These are phyloP conservation scores for Acanthosepion esculentum DNA, from an alignment of 2,888 invertebrate species.

Conservation along the genomic window DNA sequence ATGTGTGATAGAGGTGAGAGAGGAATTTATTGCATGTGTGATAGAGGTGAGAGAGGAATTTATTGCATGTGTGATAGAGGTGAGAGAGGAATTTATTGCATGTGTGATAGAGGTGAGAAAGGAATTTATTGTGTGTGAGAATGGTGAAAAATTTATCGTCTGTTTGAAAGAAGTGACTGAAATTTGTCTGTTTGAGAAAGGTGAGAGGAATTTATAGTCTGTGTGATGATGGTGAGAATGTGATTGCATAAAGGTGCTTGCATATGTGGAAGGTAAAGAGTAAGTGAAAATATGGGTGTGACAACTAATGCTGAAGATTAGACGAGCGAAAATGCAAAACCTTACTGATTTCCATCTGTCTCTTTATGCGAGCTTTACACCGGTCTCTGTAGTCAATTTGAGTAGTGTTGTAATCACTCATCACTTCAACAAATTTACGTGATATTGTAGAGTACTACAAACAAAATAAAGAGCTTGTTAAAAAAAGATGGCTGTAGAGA, in stretches of 20 bases:
- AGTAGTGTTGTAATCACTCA: conserved; percentile 74
- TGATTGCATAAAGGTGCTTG: too few relatives aligned
- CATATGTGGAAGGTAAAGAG: neutral
- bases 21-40: neutral
- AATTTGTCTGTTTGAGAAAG: too few relatives aligned
- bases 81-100: too few relatives aligned
- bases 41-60: neutral
- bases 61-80: too few relatives aligned
- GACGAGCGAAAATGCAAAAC: conserved; percentile 48
- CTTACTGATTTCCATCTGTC: conserved; percentile 76
- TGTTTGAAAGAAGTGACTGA: too few relatives aligned
- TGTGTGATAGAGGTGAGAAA: too few relatives aligned
- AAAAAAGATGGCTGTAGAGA: neutral
- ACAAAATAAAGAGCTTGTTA: conserved; percentile 50
- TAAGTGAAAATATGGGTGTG: neutral
- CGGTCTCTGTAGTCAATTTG: conserved; percentile 75
- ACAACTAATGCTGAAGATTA: neutral
- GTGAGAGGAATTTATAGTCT: too few relatives aligned
- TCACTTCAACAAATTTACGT: conserved; percentile 74
- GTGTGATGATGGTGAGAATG: too few relatives aligned
- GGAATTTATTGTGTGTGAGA: too few relatives aligned
- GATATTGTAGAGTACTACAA: conserved; percentile 74
- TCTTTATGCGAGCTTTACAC: conserved; percentile 74
- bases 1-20: neutral
- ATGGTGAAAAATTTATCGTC: too few relatives aligned